These are phyloP conservation scores for Drosophila multiciliata DNA, from an alignment of 2,888 invertebrate genomes.

Conservation along the genomic window DNA sequence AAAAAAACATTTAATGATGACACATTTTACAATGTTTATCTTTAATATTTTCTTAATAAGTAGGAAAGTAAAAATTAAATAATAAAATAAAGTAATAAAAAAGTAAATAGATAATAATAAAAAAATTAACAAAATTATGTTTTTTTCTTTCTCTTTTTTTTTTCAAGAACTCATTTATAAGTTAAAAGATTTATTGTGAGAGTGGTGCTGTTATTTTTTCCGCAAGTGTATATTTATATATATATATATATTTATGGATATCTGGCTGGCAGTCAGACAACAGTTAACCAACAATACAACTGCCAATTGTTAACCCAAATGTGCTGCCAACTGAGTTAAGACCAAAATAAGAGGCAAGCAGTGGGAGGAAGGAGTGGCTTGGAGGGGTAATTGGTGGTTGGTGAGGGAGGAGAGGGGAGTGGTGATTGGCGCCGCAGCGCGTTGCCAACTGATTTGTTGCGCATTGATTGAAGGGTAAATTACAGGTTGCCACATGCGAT, in stretches of 20 bases:
- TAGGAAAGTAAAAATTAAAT: too few species aligned
- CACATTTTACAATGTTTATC: background rate
- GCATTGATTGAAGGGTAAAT: constrained; percentile 82
- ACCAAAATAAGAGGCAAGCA: constrained; percentile 22
- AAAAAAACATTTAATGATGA: background rate
- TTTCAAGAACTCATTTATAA: background rate
- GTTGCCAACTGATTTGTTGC: constrained; percentile 79
- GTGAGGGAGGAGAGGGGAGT: background rate
- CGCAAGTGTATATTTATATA: constrained; percentile 2
- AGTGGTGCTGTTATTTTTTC: background rate
- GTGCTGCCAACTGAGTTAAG: constrained; percentile 78
- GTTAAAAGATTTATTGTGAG: background rate
- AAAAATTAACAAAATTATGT: background rate
- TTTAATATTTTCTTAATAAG: background rate
- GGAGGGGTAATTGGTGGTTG: background rate
- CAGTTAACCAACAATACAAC: constrained; percentile 67
- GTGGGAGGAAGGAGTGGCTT: background rate
- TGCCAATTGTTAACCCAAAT: constrained; percentile 77
- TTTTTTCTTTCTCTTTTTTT: background rate
- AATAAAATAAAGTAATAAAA: too few species aligned
- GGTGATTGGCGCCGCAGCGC: constrained; percentile 67
- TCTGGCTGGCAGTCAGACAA: constrained; percentile 63
- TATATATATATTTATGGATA: constrained; percentile 50
- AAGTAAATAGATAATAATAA: too few species aligned
- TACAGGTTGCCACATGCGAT: constrained; percentile 79